phyloP scores from a whole-genome alignment of 2,797 vertebrate genomes.

The Microctenopoma lineatum region DNA sequence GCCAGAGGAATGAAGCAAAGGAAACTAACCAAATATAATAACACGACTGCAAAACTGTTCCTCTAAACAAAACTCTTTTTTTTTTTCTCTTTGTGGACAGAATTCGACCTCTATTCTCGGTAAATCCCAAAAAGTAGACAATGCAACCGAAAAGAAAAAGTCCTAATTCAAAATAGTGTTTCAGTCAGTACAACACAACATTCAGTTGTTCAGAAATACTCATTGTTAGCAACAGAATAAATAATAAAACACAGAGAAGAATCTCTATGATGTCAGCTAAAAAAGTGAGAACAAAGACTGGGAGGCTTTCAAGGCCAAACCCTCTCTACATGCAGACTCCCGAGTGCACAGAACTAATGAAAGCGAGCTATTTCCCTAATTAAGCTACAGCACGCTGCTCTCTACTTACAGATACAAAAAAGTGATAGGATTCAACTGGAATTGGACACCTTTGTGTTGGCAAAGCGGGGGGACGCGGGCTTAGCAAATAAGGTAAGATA shows the following conservation, averaged over 20 bases:
- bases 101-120: background rate
- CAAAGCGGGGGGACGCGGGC: conserved; percentile 39
- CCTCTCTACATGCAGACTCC: background rate
- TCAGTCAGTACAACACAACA: background rate
- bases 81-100: background rate
- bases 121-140: background rate
- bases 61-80: background rate
- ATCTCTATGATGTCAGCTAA: conserved; percentile 4
- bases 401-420: conserved; percentile 48
- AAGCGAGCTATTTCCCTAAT: conserved; percentile 40
- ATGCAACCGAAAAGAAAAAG: background rate
- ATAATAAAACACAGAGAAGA: background rate
- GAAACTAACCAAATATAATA: conserved; percentile 30
- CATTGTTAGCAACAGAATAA: background rate
- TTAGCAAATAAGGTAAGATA: conserved; percentile 71
- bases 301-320: background rate
- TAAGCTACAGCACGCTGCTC: conserved; percentile 25
- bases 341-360: conserved; percentile 8
- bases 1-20: conserved; percentile 54
- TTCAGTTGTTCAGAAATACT: background rate
- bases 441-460: conserved; percentile 60
- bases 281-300: background rate
- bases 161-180: background rate
- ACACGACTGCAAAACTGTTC: background rate
- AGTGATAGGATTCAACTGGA: conserved; percentile 46